Evolutionary conservation across 2,113 vertebrate genomes (phyloP).

Genomic region (Theropithecus gelada): DNA sequence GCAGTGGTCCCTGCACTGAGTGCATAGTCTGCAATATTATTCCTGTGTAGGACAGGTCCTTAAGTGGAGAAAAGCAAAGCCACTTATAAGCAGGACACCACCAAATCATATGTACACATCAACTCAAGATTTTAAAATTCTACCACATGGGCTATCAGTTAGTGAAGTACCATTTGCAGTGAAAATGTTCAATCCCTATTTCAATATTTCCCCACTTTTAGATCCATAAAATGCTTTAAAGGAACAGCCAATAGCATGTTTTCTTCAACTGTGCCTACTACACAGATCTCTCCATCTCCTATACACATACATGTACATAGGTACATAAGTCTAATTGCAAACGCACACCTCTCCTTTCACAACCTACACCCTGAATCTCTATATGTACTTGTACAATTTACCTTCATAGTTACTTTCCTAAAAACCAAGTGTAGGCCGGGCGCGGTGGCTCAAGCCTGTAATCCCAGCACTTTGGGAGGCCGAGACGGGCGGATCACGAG

Average conservation of each 20-base stretch:
- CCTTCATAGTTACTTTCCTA: not conserved
- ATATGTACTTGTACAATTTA: not conserved
- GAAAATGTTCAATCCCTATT: not conserved
- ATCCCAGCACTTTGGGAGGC: no score
- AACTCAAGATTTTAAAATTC: not conserved
- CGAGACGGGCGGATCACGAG: no score
- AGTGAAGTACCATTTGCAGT: not conserved
- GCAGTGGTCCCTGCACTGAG: conserved; percentile 94
- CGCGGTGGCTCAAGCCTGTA: no score
- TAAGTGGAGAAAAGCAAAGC: conserved; percentile 25
- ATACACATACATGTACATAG: not conserved
- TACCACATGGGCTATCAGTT: not conserved
- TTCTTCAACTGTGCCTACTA: not conserved
- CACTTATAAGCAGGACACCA: not conserved
- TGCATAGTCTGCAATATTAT: conserved; percentile 88
- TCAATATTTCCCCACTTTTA: not conserved
- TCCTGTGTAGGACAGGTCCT: conserved; percentile 88
- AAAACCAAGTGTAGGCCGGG: not conserved
- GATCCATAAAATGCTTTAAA: not conserved
- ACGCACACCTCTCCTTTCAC: not conserved
- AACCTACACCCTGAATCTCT: not conserved
- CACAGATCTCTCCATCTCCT: not conserved
- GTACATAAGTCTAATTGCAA: not conserved
- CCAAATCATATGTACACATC: not conserved
- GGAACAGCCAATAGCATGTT: not conserved